Percentiles rank a stretch among this genome's conserved stretches.
Evolutionary conservation across 2,113 vertebrate genomes (phyloP).

Genomic region (Poeciliopsis occidentalis): DNA sequence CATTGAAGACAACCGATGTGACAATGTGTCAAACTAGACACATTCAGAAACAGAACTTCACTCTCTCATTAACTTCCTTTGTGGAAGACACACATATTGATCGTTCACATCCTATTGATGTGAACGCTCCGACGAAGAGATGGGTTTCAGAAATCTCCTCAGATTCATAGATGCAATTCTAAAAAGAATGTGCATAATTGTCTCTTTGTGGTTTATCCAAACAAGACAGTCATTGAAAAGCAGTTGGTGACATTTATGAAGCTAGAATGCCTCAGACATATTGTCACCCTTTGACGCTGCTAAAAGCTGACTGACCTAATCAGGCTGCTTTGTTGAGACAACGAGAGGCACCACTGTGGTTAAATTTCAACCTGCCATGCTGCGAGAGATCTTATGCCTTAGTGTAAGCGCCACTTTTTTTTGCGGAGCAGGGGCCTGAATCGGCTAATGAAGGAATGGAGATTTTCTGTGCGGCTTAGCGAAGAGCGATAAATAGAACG

Average conservation of each 20-base stretch:
- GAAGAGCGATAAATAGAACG: conserved; percentile 39
- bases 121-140: not conserved
- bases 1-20: conserved; percentile 26
- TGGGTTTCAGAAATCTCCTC: conserved; percentile 20
- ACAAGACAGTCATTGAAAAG: conserved; percentile 18
- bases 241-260: conserved; percentile 2
- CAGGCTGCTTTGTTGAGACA: conserved; percentile 21
- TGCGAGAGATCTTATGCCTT: conserved; percentile 45
- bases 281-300: conserved; percentile 17
- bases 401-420: conserved; percentile 31
- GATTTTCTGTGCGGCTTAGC: conserved; percentile 40
- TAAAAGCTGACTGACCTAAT: conserved; percentile 39
- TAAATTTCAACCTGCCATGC: conserved; percentile 46
- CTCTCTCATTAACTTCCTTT: conserved; percentile 20
- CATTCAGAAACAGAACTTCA: conserved; percentile 24
- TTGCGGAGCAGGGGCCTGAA: conserved; percentile 26
- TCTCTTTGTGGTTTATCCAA: conserved; percentile 23
- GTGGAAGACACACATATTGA: conserved; percentile 8
- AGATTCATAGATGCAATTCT: conserved; percentile 21
- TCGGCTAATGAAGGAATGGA: conserved; percentile 37
- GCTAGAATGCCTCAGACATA: conserved; percentile 12
- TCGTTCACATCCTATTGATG: not conserved
- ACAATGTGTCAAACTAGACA: conserved; percentile 21
- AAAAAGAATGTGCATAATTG: conserved; percentile 24
- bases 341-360: conserved; percentile 17